phyloP scores from a whole-genome alignment of 2,888 invertebrate genomes.

The Plemyria rubiginata region DNA sequence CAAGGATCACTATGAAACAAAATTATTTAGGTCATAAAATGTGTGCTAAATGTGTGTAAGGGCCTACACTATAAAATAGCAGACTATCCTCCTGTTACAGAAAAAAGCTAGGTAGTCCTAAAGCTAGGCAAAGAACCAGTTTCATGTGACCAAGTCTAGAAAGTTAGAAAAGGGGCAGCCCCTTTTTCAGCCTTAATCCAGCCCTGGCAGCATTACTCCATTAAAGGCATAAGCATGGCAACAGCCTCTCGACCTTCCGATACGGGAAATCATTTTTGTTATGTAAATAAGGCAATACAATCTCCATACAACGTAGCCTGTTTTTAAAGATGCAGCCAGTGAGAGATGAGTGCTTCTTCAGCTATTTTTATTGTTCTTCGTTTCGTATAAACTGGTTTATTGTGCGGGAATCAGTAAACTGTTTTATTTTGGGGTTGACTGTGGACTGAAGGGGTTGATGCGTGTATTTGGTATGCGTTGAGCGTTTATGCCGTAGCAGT shows the following conservation, averaged over 20 bases:
- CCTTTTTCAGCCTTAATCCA: constrained; percentile 5
- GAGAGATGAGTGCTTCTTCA: constrained; percentile 33
- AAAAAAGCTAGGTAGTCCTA: no score
- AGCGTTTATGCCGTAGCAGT: constrained; percentile 10
- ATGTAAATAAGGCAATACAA: constrained; percentile 63
- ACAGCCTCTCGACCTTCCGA: constrained; percentile 38
- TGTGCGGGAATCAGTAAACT: constrained; percentile 5
- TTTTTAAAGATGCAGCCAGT: constrained; percentile 52
- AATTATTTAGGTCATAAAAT: no score
- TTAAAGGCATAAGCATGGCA: constrained; percentile 34
- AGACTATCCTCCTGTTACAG: no score
- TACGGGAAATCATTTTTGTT: constrained; percentile 65
- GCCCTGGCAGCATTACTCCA: constrained; percentile 31
- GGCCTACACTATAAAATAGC: no score
- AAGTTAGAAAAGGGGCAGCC: background rate
- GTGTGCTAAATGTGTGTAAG: no score
- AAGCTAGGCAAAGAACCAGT: background rate
- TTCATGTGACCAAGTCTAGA: background rate
- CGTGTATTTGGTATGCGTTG: constrained; percentile 1
- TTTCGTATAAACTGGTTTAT: constrained; percentile 28
- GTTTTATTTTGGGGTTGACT: constrained; percentile 22
- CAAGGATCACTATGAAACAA: no score
- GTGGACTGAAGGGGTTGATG: background rate
- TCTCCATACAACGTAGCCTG: constrained; percentile 54
- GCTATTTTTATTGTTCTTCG: constrained; percentile 34